Evolutionary conservation across 2,797 vertebrate genomes (phyloP), one percentile per base, ranked within the genome.

Genomic region (Fratercula arctica): DNA sequence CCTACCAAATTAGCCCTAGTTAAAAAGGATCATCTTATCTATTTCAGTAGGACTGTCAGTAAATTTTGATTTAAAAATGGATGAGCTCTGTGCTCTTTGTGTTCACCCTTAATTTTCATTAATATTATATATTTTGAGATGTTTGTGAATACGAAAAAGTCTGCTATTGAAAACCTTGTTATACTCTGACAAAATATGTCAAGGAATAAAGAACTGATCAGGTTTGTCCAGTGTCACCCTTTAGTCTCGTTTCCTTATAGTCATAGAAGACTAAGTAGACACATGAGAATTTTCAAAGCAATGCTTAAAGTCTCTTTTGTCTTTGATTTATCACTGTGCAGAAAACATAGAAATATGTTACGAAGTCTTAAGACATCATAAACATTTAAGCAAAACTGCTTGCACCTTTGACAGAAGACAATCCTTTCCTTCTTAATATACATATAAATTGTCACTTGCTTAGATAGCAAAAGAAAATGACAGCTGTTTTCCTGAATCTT

Each of bases 1-100:
- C 95, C 95, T 97, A 95, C 33, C 83, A 92, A 97, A 97, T 98
- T 98, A 97, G 87, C 94, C 96, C 92, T 90, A 95, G 96, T 97
- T 97, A 97, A 91, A 96, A 96, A 89, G 45, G 93, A 94, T 95
- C 95, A 96, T 97, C 94, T 96, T 97, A 96, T 98, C 87, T 95
- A 96, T 98, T 97, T 98, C 89, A 64, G 76, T 95, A 89, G 53
- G 81, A 77, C 57, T 53, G 61, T 68, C 69, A 60, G 56, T 79
- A 95, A 94, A 94, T 96, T 97, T 96, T 97, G 74, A 97, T 97
- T 98, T 97, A 61, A 95, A 97, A 97, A 82, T 45, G 29, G 89
- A 96, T 96, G 96, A 96, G 76, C 79, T 97, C 95, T 67, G 24
- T 73, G 63, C 37, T 91, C 85, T 94, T 95, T 28, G 4, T 39